Evolutionary conservation across 1,140 invertebrate species (phyloP).

Genomic region (Diprion similis): DNA sequence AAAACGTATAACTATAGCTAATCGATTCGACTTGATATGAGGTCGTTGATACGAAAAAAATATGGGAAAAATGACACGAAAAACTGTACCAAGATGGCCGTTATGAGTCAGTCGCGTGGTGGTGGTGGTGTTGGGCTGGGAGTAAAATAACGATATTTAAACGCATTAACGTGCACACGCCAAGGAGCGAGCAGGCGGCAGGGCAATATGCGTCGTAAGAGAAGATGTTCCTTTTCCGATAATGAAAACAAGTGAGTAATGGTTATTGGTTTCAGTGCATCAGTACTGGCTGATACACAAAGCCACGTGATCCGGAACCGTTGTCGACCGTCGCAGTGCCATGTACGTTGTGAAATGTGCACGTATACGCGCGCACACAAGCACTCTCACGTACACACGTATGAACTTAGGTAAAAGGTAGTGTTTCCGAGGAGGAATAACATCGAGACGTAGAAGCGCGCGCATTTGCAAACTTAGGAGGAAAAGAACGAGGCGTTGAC

Average conservation of each 20-base stretch:
- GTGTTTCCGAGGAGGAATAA: background rate
- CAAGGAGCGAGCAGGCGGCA: background rate
- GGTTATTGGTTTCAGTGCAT: slow-evolving; percentile 41
- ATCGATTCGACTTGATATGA: no score
- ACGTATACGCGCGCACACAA: background rate
- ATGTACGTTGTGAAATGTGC: background rate
- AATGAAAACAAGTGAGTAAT: slow-evolving; percentile 53
- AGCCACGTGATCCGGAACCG: background rate
- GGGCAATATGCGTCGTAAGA: slow-evolving; percentile 5
- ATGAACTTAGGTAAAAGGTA: background rate
- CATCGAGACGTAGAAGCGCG: background rate
- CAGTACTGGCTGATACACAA: slow-evolving; percentile 23
- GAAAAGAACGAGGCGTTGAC: no score
- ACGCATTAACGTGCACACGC: no score
- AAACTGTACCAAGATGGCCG: no score
- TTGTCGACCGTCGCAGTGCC: background rate
- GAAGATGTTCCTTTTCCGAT: slow-evolving; percentile 32
- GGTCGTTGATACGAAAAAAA: no score
- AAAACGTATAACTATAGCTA: no score
- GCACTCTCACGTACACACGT: background rate
- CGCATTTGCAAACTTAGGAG: background rate
- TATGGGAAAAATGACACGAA: no score
- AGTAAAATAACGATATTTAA: background rate
- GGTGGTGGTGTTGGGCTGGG: no score
- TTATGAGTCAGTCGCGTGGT: no score